Evolutionary conservation across 1,140 invertebrate species (phyloP), one percentile per base, ranked within the genome.

Genomic region (Periplaneta americana): DNA sequence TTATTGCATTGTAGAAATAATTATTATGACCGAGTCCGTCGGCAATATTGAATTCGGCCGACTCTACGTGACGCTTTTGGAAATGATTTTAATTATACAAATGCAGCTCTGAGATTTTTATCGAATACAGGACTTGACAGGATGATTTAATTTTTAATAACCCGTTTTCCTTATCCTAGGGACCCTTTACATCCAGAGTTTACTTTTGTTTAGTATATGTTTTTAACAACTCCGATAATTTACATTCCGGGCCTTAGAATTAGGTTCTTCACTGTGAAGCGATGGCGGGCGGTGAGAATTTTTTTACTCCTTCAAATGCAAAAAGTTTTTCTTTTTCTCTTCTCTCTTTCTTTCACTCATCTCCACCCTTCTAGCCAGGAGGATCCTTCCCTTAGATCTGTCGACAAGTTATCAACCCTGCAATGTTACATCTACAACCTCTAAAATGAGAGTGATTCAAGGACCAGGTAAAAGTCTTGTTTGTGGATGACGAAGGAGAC

Each of bases 191-290:
- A n/a, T n/a, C n/a, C n/a, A n/a, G n/a, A n/a, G n/a, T n/a, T n/a
- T n/a, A n/a, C n/a, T n/a, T n/a, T n/a, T n/a, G n/a, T n/a, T n/a
- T n/a, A n/a, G n/a, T n/a, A n/a, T n/a, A n/a, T n/a, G n/a, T n/a
- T n/a, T n/a, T 66, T 76, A 37, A 57, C 39, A 81, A 81, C 80
- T 81, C 80, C 75, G 80, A 81, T 81, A 81, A 81, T 81, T 81
- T 81, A 81, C 80, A 81, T 81, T 78, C 80, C 80, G 80, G 75
- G 80, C 80, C 75, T 81, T 76, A 78, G 80, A 81, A 81, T 81
- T 81, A 81, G 76, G 80, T 74, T 33, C 33, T 74, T 39, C 39
- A 31, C 34, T 36, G 76, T 36, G 34, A 66, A 36, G 76, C 35
- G 76, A 34, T 36, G 76, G 75, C 8, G 28, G n/a, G 76, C 22